Percentiles rank a stretch among this genome's conserved stretches.
Evolutionary conservation across 1,140 invertebrate genomes (phyloP).

Genomic region (Proales similis): DNA sequence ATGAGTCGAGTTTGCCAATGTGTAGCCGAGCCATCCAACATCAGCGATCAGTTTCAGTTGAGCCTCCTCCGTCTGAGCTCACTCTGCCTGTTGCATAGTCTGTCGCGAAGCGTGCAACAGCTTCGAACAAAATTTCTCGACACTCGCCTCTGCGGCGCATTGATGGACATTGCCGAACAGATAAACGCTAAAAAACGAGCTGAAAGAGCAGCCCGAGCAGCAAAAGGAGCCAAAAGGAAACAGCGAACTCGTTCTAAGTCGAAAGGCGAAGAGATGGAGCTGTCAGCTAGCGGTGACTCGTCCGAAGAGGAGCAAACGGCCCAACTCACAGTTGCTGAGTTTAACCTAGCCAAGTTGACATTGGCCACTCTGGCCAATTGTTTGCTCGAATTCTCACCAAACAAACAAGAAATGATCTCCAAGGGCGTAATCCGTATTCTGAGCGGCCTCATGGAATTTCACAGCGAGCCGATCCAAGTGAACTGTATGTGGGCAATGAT

Average conservation of each 20-base stretch:
- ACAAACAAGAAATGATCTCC: constrained; percentile 23
- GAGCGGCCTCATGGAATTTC: constrained; percentile 23
- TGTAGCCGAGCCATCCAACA: not conserved
- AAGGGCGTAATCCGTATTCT: constrained; percentile 32
- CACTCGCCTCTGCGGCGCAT: constrained; percentile 7
- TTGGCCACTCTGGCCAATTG: constrained; percentile 30
- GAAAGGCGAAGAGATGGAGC: not conserved
- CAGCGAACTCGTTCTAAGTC: not conserved
- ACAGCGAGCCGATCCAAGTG: constrained; percentile 26
- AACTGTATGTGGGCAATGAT: constrained; percentile 35
- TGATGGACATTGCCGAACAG: constrained; percentile 17
- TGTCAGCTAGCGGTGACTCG: no score
- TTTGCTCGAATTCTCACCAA: constrained; percentile 30
- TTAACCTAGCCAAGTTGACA: no score
- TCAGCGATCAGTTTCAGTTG: constrained; percentile 19
- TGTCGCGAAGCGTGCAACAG: constrained; percentile 32
- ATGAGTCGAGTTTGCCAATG: not conserved
- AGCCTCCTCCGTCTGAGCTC: constrained; percentile 29
- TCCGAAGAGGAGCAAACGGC: no score
- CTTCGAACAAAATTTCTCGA: constrained; percentile 31
- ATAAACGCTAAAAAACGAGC: constrained; percentile 17
- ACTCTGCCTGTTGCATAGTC: constrained; percentile 25
- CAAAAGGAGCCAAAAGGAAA: not conserved
- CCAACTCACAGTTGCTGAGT: no score
- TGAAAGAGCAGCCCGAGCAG: not conserved